These are phyloP conservation scores for Cacoxenus indagator DNA, from an alignment of 2,888 invertebrate genomes.

Conservation along the genomic window DNA sequence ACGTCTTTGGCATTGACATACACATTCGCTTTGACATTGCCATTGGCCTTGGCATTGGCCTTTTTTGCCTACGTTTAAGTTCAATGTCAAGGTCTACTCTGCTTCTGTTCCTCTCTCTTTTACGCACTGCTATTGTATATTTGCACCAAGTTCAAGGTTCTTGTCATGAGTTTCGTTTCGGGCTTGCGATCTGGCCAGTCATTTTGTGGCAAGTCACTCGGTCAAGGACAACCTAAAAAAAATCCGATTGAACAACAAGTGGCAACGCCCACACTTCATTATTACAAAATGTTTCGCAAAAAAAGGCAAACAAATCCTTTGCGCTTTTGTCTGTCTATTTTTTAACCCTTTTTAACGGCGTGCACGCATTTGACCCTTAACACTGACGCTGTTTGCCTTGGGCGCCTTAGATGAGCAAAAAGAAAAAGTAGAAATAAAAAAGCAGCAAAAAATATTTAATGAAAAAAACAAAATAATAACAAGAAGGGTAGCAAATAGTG, in stretches of 20 bases:
- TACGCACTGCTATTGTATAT: background rate
- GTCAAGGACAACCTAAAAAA: too few species aligned
- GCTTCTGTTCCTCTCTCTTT: slow-evolving; percentile 2
- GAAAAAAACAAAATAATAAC: slow-evolving; percentile 34
- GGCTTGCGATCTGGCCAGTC: too few species aligned
- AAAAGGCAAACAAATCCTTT: slow-evolving; percentile 23
- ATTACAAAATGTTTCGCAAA: slow-evolving; percentile 21
- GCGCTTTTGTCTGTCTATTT: slow-evolving; percentile 12
- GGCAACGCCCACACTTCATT: slow-evolving; percentile 46
- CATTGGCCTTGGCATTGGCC: background rate
- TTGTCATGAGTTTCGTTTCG: too few species aligned
- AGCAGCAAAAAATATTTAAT: slow-evolving; percentile 13
- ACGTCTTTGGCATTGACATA: background rate
- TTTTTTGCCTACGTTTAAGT: too few species aligned
- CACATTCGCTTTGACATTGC: background rate
- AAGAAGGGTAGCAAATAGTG: slow-evolving; percentile 33
- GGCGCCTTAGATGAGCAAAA: background rate
- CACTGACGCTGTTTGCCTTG: background rate
- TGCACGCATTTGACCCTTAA: slow-evolving; percentile 60
- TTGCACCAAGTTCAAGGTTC: slow-evolving; percentile 24
- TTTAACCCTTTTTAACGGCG: slow-evolving; percentile 2
- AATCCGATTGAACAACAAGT: too few species aligned
- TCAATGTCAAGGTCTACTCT: slow-evolving; percentile 23
- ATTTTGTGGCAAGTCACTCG: too few species aligned
- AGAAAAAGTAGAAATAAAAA: background rate